Conservation (phyloP, 2,888 invertebrate genomes). For the Perdita meconis region DNA sequence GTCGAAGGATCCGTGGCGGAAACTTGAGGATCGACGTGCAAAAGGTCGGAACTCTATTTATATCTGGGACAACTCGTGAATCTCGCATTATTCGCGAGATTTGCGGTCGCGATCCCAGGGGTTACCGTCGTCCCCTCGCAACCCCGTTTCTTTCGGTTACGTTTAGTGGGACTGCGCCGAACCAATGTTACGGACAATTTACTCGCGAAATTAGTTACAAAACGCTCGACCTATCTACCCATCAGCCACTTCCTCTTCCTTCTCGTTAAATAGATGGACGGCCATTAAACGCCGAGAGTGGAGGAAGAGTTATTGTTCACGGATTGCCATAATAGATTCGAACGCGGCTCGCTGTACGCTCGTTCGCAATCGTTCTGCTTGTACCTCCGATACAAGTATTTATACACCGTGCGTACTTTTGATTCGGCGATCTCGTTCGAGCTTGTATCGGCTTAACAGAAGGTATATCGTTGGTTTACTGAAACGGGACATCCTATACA, state of each 20-base stretch:
- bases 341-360: slow-evolving; percentile 56
- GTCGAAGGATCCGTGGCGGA: no score
- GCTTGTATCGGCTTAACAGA: not conserved
- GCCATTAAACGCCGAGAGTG: slow-evolving; percentile 83
- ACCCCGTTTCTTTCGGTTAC: slow-evolving; percentile 61
- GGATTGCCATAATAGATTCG: slow-evolving; percentile 81
- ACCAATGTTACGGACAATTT: slow-evolving; percentile 84
- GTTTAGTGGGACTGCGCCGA: slow-evolving; percentile 76
- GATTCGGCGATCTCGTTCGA: slow-evolving; percentile 1
- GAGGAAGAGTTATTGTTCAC: slow-evolving; percentile 83
- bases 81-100: not conserved
- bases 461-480: no score
- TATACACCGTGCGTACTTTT: not conserved
- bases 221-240: slow-evolving; percentile 83
- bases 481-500: no score
- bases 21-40: no score
- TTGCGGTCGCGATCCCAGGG: not conserved
- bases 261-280: slow-evolving; percentile 82
- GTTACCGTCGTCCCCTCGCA: slow-evolving; percentile 37
- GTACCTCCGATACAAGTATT: not conserved
- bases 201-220: slow-evolving; percentile 84
- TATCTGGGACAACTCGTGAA: no score
- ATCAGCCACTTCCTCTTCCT: slow-evolving; percentile 84
- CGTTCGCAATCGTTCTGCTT: not conserved
- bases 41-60: no score